phyloP scores from a whole-genome alignment of 1,140 invertebrate species.

The Helicoverpa armigera region DNA sequence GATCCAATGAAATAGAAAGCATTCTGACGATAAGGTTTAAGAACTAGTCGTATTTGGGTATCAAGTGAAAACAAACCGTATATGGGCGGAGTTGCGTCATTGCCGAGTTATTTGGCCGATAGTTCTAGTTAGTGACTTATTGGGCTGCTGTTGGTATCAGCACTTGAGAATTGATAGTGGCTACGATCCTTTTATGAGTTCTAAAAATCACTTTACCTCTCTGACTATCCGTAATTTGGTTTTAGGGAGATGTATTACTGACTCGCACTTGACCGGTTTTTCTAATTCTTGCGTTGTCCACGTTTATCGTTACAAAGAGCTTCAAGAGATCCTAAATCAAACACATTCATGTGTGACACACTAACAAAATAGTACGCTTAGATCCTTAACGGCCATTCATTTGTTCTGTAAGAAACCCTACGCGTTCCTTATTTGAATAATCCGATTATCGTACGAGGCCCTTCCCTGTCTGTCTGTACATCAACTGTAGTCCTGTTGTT shows the following conservation, averaged over 20 bases:
- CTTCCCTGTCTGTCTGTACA: background rate
- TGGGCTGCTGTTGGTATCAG: background rate
- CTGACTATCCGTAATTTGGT: no score
- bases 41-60: conserved; percentile 31
- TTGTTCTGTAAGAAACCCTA: background rate
- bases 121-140: conserved; percentile 43
- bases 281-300: no score
- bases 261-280: no score
- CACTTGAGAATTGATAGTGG: conserved; percentile 19
- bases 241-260: no score
- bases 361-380: background rate
- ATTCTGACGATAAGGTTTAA: conserved; percentile 32
- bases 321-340: background rate
- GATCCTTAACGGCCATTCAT: background rate
- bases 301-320: background rate
- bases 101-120: conserved; percentile 42
- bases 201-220: no score
- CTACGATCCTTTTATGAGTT: background rate
- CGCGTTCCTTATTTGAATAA: background rate
- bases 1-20: conserved; percentile 30
- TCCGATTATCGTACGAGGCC: background rate
- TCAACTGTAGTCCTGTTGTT: conserved; percentile 1
- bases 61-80: conserved; percentile 24
- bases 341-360: background rate
- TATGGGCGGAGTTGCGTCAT: conserved; percentile 26